Evolutionary conservation across 2,797 vertebrate species (phyloP).

Genomic region (Scolopax rusticola): DNA sequence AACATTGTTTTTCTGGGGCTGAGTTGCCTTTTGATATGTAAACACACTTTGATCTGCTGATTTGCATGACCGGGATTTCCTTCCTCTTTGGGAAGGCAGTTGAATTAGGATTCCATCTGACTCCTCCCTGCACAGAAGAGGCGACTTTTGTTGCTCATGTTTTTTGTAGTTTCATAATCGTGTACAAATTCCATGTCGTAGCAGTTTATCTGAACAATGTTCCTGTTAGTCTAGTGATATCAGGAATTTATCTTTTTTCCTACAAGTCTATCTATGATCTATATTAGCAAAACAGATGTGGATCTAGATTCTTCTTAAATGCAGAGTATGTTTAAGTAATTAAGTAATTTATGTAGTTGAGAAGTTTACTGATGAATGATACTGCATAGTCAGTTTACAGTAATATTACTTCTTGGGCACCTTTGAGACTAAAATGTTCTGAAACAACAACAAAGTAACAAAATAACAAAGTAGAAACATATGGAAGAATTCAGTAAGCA

Average conservation of each 20-base stretch:
- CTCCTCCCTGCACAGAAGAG: neutral
- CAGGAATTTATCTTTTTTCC: neutral
- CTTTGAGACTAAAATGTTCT: neutral
- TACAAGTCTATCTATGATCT: neutral
- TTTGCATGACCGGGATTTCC: neutral
- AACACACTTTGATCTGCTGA: constrained; percentile 14
- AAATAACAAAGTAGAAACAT: neutral
- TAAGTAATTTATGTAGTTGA: neutral
- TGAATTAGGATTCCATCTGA: neutral
- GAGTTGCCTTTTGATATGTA: constrained; percentile 46
- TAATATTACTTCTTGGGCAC: neutral
- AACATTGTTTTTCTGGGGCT: constrained; percentile 19
- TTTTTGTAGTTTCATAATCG: neutral
- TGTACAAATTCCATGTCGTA: neutral
- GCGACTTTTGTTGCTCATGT: neutral
- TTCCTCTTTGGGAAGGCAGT: neutral
- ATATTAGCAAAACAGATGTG: neutral
- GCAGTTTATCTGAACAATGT: neutral
- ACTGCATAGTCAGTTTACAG: neutral
- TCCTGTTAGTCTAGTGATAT: neutral
- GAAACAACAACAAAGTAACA: neutral
- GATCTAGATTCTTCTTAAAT: neutral
- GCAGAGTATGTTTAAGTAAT: no score
- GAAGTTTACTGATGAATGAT: neutral
- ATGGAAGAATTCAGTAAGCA: neutral